Base-by-base conservation (phyloP, 2,888 invertebrate genomes). In the Eupithecia vulgata region DNA sequence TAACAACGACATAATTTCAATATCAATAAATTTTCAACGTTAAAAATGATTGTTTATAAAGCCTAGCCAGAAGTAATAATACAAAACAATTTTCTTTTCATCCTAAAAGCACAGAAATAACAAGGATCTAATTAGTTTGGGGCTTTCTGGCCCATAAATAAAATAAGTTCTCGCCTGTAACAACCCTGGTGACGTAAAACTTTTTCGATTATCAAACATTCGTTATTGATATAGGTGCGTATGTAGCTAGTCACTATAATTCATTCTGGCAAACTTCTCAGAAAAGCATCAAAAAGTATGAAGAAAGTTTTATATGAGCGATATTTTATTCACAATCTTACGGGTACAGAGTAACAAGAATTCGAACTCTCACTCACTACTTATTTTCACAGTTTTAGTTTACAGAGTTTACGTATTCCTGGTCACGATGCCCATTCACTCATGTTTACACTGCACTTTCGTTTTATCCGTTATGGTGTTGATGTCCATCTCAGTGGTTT, bases 401-500 rank as follows among this genome's bases (percentile, higher is more conserved):
- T 77, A 67, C 72, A 78, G 79, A 79, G 78, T 81, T 82, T 74
- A 72, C 76, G 72, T 79, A 76, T 78, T 79, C 71, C 75, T 76
- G 79, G 75, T 77, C 81, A 81, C 81, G 76, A 78, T 79, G 75
- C 66, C 77, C 77, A 75, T 80, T 87, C 76, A 87, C 77, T 90
- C 88, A 73, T 85, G 86, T 83, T 88, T 89, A 78, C 87, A 84
- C 76, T 87, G 87, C 70, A 84, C 81, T 85, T 92, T 92, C 13
- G 89, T 85, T 87, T 94, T 94, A 79, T 93, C 92, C 17, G 90
- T 87, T 74, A 93, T 88, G n/a, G 92, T 92, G 82, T 92, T 93
- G 77, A 94, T 90, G 79, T 94, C 94, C 88, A 93, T 91, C 74
- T 93, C 92, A 3, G 92, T 91, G 1, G 92, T 89, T 78, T 92